Evolutionary conservation across 2,888 invertebrate species (phyloP), one percentile per base, ranked within the genome.

Genomic region (Campopleginae sp.): DNA sequence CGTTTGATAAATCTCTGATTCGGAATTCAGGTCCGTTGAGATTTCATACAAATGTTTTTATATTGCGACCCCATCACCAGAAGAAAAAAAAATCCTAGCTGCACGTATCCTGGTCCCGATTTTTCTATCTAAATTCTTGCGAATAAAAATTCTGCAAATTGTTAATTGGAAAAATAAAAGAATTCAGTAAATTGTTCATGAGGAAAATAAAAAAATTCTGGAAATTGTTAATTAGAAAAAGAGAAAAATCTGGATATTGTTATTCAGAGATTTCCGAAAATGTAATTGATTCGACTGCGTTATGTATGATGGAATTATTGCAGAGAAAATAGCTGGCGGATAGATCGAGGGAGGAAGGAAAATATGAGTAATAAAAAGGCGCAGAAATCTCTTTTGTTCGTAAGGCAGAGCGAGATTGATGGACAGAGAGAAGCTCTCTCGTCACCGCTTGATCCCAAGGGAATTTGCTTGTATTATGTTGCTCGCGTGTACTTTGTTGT

Each of bases 391-490:
- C 77, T 77, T 38, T 86, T 76, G 77, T 80, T 74, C 77, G 70
- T 68, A 46, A 8, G 70, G 78, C 72, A 46, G 46, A 27, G 61
- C 19, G 31, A 42, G 65, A 74, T 19, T 33, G 44, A 14, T 51
- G 38, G 71, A 38, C 42, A 23, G 58, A 70, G 42, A 61, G 74
- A 76, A 68, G 66, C 66, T 58, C 58, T 58, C 54, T 74, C 78
- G 71, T 77, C 42, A 42, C 27, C 66, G 65, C 48, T 71, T 44
- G 86, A 85, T 92, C 92, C 88, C 92, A 51, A 86, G 93, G 90
- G 93, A 92, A 90, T 90, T 89, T 87, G 88, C 89, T 87, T 88
- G 89, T 91, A 92, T 92, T 91, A 91, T 90, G 87, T 91, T 91
- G 88, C 89, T 87, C 80, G 87, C 89, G 61, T 87, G 87, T 89